These are phyloP conservation scores for Odocoileus hemionus DNA, from an alignment of 2,113 vertebrate genomes.

Conservation along the genomic window DNA sequence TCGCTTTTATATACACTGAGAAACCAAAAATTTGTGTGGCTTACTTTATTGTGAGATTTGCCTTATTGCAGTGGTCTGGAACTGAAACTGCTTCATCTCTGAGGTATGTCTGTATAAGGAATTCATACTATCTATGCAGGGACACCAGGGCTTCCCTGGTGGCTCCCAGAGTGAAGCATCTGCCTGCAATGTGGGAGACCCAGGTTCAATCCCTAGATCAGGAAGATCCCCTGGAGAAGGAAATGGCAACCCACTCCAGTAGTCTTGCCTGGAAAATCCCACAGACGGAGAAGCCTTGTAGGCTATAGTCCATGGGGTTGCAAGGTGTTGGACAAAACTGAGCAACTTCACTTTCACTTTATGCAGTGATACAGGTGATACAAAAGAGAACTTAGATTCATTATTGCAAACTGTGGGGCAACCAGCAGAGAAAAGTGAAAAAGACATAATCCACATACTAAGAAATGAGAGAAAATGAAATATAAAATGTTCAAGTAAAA, in stretches of 20 bases:
- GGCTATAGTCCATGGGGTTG: not conserved
- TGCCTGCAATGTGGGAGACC: not conserved
- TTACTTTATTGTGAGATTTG: not conserved
- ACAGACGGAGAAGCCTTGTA: not conserved
- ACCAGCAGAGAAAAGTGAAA: not conserved
- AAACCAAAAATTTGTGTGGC: not conserved
- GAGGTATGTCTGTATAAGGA: not conserved
- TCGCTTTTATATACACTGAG: not conserved
- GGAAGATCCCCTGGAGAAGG: not conserved
- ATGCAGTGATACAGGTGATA: not conserved
- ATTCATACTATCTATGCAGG: not conserved
- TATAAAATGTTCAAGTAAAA: not conserved
- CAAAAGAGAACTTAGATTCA: not conserved
- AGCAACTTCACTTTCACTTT: not conserved
- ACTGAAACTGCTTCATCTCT: not conserved
- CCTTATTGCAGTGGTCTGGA: not conserved
- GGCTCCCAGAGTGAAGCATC: not conserved
- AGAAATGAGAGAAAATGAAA: not conserved
- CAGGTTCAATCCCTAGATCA: accelerated
- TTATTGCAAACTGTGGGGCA: not conserved
- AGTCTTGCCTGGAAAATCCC: not conserved
- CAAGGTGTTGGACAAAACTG: accelerated
- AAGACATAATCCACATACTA: not conserved
- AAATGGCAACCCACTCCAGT: not conserved
- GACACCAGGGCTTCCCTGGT: not conserved